Base-by-base conservation (phyloP, 2,888 invertebrate genomes). In the Euzetes globulus region DNA sequence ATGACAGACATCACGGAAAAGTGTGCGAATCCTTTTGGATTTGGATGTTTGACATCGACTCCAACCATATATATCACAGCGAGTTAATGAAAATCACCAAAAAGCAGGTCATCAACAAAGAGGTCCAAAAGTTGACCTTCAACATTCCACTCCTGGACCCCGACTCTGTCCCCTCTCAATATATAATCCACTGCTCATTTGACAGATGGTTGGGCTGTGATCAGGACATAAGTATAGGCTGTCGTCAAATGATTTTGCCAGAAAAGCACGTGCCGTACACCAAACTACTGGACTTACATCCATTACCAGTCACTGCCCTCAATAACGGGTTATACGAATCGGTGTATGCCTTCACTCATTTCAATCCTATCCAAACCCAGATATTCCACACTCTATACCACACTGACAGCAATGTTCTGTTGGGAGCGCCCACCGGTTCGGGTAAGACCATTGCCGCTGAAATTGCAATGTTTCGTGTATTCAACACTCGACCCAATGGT, bases 381-480 rank as follows among this genome's bases (percentile, higher is more conserved):
- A 90, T 99, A 77, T 99, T 99, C 83, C 94, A 97, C 83, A 91
- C 92, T 68, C 85, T 99, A 7, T 99, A 95, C 83, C 91, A 98
- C 81, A 94, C 94, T 0, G 94, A 99, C 80, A 88, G 89, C 79
- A 98, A 98, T 82, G 91, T 95, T 9, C 84, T 99, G 29, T 85
- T 99, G 6, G 96, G 96, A 0, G 98, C 98, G 0, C 96, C 96
- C 0, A 97, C 96, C 0, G 94, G 94, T 0, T 96, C 96, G 0
- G 99, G 99, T 50, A 99, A 99, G 86, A 99, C 99, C 0, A 92
- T 98, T 68, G 95, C 92, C 0, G 98, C 99, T 0, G 99, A 99
- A 83, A 88, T 99, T 33, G 98, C 98, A 58, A 95, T 99, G 85
- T 93, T 97, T 80, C 86, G 95, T 72, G 89, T 94, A 0, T 94